These are phyloP conservation scores for Diarsia mendica DNA, from an alignment of 2,888 invertebrate genomes.

Conservation along the genomic window DNA sequence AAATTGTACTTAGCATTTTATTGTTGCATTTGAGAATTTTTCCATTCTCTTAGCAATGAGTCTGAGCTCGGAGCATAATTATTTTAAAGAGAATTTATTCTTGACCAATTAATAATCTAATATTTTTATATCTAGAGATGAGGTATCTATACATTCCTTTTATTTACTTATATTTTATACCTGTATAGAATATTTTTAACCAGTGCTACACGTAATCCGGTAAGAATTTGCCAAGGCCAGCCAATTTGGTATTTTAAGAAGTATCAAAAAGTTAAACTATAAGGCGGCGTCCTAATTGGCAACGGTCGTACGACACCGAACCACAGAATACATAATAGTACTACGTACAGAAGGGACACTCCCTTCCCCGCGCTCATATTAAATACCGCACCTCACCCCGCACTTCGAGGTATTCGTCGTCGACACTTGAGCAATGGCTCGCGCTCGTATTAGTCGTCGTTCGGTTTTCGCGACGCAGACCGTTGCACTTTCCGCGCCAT, in stretches of 20 bases:
- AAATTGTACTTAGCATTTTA: conserved; percentile 48
- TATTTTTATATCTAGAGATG: conserved; percentile 46
- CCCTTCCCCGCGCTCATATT: no score
- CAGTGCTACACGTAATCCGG: conserved; percentile 12
- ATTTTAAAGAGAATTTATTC: conserved; percentile 40
- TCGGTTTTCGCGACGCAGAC: no score
- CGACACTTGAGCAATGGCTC: no score
- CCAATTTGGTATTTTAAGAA: background rate
- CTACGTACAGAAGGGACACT: no score
- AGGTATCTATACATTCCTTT: conserved; percentile 58
- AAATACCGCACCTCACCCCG: no score
- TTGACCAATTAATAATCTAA: conserved; percentile 13
- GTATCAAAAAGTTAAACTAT: background rate
- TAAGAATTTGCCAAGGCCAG: background rate
- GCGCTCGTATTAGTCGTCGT: no score
- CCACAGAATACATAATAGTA: no score
- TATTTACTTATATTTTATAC: conserved; percentile 28
- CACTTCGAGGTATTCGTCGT: no score
- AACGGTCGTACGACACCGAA: no score
- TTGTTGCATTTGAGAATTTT: conserved; percentile 34
- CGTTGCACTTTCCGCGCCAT: no score
- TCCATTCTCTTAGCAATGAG: conserved; percentile 24
- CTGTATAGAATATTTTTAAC: conserved; percentile 27
- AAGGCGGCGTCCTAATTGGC: no score
- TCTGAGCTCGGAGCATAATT: conserved; percentile 50